A percentile compares a stretch with the other conserved stretches of the same genome.
phyloP scores from a whole-genome alignment of 2,113 vertebrate species.

The Stegostoma tigrinum region DNA sequence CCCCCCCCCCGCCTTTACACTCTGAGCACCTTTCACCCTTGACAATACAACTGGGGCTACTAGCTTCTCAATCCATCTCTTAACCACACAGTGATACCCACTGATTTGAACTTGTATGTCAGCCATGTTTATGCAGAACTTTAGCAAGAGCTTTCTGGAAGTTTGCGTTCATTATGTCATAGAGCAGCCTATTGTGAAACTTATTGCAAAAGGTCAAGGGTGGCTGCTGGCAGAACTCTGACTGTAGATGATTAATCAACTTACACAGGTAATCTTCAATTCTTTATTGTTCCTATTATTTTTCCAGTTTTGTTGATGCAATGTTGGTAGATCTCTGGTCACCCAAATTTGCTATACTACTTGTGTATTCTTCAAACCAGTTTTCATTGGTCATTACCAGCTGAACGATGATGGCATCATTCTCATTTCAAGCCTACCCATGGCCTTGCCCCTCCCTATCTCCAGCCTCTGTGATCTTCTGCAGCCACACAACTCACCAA shows the following conservation, averaged over 20 bases:
- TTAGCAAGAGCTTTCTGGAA: neutral
- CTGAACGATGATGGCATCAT: neutral
- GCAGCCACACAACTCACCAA: no score
- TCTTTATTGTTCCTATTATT: neutral
- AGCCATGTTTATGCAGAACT: neutral
- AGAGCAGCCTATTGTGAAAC: conserved; percentile 12
- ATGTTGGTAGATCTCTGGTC: neutral
- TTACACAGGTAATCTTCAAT: neutral
- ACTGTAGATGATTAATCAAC: neutral
- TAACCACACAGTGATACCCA: neutral
- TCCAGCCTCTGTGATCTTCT: neutral
- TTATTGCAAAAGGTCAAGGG: neutral
- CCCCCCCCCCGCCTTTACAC: no score
- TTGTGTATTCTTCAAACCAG: neutral
- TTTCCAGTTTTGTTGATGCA: neutral
- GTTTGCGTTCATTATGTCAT: neutral
- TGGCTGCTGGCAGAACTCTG: neutral
- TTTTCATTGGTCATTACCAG: neutral
- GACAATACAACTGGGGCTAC: neutral
- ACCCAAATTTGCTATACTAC: neutral
- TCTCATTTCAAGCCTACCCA: neutral
- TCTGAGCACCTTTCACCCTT: neutral
- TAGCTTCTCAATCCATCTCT: neutral
- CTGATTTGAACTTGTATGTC: neutral
- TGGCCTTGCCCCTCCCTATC: neutral